Percentiles rank a stretch among this genome's conserved stretches.
phyloP scores from a whole-genome alignment of 2,113 vertebrate species.

The Protobothrops mucrosquamatus region DNA sequence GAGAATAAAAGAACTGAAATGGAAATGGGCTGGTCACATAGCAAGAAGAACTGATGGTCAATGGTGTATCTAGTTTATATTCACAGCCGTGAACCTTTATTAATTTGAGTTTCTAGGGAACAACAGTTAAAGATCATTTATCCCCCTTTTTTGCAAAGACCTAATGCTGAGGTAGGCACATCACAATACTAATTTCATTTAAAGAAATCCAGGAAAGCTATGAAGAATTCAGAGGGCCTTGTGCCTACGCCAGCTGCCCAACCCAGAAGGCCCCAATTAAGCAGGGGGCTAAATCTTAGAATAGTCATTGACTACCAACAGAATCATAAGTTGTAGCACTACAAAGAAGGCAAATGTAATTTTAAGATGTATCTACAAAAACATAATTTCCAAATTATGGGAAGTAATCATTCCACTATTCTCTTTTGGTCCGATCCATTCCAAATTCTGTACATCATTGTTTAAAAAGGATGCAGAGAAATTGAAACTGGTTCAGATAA shows the following conservation, averaged over 20 bases:
- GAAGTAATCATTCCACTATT: neutral
- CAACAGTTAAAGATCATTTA: neutral
- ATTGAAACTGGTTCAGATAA: neutral
- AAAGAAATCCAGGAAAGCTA: neutral
- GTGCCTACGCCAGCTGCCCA: neutral
- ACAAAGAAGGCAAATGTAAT: neutral
- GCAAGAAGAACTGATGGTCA: too few species aligned
- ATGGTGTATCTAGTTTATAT: neutral
- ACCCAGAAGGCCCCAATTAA: neutral
- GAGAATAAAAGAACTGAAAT: too few species aligned
- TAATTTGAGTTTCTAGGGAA: neutral
- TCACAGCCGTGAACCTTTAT: neutral
- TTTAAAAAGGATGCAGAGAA: neutral
- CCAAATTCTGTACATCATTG: neutral
- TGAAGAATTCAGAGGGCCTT: neutral
- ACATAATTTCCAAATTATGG: neutral
- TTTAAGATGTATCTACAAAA: neutral
- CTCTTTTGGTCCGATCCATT: neutral
- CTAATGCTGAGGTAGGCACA: neutral
- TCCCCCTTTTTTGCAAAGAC: neutral
- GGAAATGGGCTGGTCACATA: too few species aligned
- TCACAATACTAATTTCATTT: neutral
- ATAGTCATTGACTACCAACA: neutral
- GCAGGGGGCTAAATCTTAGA: neutral
- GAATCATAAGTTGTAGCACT: neutral